A percentile compares a stretch with the other conserved stretches of the same genome.
These are phyloP conservation scores for Ephestia elutella DNA, from an alignment of 1,140 invertebrate species.

Conservation along the genomic window DNA sequence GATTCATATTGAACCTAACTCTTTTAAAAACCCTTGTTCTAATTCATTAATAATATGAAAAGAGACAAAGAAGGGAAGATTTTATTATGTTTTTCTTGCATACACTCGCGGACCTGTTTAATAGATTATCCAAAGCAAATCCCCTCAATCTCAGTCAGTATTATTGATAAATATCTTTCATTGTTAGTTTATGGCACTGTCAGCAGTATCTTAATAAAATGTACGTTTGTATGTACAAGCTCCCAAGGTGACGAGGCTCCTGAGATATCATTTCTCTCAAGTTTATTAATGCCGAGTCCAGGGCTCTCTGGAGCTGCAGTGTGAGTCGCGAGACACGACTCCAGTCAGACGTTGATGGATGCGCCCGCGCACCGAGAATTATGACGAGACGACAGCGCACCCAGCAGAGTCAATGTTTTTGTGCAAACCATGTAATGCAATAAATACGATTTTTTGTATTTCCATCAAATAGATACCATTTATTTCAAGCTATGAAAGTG, in stretches of 20 bases:
- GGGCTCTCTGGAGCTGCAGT: not conserved
- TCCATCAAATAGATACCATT: not conserved
- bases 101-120: not conserved
- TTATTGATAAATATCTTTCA: not conserved
- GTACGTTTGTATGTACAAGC: not conserved
- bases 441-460: not conserved
- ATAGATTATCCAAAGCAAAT: not conserved
- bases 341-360: not conserved
- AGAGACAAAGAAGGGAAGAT: no score
- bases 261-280: not conserved
- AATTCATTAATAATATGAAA: no score
- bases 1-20: no score
- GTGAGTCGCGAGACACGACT: not conserved
- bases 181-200: not conserved
- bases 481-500: not conserved
- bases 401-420: not conserved
- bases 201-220: not conserved
- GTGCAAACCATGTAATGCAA: not conserved
- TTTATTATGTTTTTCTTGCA: no score
- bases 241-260: not conserved
- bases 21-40: no score
- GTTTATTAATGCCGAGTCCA: slow-evolving; percentile 1
- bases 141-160: not conserved
- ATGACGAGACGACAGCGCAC: not conserved
- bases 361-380: not conserved